phyloP scores from a whole-genome alignment of 2,888 invertebrate genomes.

The Tipula helvola region DNA sequence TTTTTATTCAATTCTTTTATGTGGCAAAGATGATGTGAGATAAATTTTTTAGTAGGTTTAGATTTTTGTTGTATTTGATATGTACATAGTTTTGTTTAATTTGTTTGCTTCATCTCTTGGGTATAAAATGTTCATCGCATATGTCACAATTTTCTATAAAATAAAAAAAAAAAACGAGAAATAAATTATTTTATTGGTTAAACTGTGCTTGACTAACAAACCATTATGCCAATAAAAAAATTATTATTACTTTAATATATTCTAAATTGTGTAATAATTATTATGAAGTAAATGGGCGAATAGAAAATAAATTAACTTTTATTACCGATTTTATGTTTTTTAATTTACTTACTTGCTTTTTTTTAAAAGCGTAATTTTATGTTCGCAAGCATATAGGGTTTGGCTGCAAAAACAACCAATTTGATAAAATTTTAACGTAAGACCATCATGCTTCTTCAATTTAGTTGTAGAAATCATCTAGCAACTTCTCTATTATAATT shows the following conservation, averaged over 20 bases:
- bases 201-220: not conserved
- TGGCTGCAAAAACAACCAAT: too few relatives aligned
- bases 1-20: not conserved
- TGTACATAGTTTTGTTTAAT: too few relatives aligned
- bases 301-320: not conserved
- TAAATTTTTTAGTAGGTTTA: not conserved
- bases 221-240: not conserved
- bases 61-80: not conserved
- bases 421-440: too few relatives aligned
- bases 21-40: not conserved
- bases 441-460: too few relatives aligned
- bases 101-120: not conserved
- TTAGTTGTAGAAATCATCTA: too few relatives aligned
- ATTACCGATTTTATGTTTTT: not conserved
- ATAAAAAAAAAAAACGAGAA: not conserved
- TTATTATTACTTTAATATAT: not conserved
- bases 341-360: not conserved
- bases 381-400: not conserved
- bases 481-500: too few relatives aligned
- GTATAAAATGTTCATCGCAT: not conserved
- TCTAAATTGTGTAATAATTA: not conserved
- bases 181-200: not conserved
- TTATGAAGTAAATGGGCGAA: not conserved
- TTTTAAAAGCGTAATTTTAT: not conserved
- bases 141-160: not conserved